These are phyloP conservation scores for Phengaris arion DNA, from an alignment of 2,888 invertebrate genomes.

Conservation along the genomic window DNA sequence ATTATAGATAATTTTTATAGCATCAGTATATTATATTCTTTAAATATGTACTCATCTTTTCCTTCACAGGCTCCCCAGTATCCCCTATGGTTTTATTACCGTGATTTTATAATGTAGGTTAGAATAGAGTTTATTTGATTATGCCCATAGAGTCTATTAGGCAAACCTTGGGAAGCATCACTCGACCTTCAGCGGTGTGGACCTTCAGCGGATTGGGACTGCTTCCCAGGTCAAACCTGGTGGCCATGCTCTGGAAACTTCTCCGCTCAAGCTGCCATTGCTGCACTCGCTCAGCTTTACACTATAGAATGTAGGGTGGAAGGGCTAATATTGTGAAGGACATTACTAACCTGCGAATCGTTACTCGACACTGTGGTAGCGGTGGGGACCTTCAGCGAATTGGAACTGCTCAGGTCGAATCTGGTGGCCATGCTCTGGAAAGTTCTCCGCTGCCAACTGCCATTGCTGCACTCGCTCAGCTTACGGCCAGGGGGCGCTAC, in stretches of 20 bases:
- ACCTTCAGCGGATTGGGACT: background rate
- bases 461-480: constrained; percentile 72
- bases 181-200: background rate
- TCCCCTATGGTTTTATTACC: no score
- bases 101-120: no score
- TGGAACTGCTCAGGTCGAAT: constrained; percentile 60
- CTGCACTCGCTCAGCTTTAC: no score
- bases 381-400: constrained; percentile 57
- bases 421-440: constrained; percentile 76
- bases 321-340: no score
- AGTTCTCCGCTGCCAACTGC: constrained; percentile 80
- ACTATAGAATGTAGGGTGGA: no score
- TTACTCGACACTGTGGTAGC: constrained; percentile 50
- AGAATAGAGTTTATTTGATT: no score
- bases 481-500: constrained; percentile 66
- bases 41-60: no score
- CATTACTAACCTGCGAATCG: constrained; percentile 72
- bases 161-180: no score
- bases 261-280: background rate
- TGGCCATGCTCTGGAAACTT: background rate
- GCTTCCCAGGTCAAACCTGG: background rate
- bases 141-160: no score
- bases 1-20: no score
- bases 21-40: no score
- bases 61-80: no score